phyloP scores from a whole-genome alignment of 1,140 invertebrate species.

The Hypsibius dujardini region DNA sequence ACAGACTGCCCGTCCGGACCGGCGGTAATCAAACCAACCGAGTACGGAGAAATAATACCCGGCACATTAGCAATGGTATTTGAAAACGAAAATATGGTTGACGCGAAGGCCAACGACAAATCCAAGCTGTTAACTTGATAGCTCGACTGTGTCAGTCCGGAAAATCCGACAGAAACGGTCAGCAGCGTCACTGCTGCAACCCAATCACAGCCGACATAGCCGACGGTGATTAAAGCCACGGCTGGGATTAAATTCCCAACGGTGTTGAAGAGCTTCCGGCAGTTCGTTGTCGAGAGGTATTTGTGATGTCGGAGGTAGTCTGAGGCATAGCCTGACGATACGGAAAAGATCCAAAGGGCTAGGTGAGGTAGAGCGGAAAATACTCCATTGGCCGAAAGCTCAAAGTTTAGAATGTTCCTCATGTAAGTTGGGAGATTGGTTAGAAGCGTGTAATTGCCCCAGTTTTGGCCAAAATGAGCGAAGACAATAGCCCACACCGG shows the following conservation, averaged over 20 bases:
- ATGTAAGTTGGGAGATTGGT: slow-evolving; percentile 85
- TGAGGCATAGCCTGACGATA: not conserved
- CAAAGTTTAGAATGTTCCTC: slow-evolving; percentile 65
- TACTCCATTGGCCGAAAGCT: slow-evolving; percentile 38
- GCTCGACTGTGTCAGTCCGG: not conserved
- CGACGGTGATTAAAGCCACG: not conserved
- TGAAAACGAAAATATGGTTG: not conserved
- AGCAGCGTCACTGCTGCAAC: not conserved
- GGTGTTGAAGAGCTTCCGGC: not conserved
- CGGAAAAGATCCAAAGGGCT: not conserved
- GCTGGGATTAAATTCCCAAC: slow-evolving; percentile 9
- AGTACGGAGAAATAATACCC: not conserved
- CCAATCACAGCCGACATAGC: not conserved
- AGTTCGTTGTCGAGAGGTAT: not conserved
- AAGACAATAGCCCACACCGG: slow-evolving; percentile 75
- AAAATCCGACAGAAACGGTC: not conserved
- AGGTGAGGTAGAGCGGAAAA: slow-evolving; percentile 4
- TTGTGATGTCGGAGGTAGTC: not conserved
- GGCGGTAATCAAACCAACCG: not conserved
- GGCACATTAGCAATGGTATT: not conserved
- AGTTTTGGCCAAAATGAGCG: slow-evolving; percentile 82
- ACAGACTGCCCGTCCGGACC: slow-evolving; percentile 2
- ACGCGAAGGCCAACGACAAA: not conserved
- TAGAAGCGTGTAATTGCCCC: slow-evolving; percentile 84
- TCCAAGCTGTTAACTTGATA: not conserved